Evolutionary conservation across 2,113 vertebrate genomes (phyloP).

Genomic region (Halcyon malimbica): DNA sequence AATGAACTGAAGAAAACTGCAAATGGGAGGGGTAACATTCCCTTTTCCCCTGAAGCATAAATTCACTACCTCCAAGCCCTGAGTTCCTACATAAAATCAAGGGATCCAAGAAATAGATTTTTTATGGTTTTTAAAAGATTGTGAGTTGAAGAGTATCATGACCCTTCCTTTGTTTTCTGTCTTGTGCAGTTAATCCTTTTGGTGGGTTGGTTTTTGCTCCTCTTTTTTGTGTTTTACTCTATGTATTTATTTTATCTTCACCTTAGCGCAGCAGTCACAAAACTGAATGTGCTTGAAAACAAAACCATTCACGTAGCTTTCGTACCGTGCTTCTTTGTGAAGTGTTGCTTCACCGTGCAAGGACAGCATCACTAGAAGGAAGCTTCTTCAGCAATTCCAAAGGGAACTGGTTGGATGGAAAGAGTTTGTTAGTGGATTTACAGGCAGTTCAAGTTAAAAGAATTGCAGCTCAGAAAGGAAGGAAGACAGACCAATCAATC

Average conservation of each 20-base stretch:
- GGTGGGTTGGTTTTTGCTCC: neutral
- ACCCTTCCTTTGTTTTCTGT: neutral
- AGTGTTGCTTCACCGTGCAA: neutral
- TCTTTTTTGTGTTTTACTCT: conserved; percentile 11
- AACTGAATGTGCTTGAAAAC: neutral
- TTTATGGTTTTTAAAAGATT: neutral
- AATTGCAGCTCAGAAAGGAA: neutral
- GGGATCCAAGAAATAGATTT: neutral
- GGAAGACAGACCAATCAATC: neutral
- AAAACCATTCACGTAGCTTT: neutral
- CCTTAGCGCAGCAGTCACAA: neutral
- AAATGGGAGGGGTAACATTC: conserved; percentile 49
- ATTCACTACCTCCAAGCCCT: neutral
- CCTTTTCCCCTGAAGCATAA: conserved; percentile 15
- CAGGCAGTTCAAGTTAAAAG: neutral
- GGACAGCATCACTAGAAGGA: neutral
- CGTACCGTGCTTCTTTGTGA: neutral
- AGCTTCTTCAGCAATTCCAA: neutral
- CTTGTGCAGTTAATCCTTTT: neutral
- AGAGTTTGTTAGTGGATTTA: neutral
- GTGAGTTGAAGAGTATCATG: neutral
- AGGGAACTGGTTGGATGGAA: neutral
- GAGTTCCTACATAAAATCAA: neutral
- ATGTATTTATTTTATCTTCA: neutral
- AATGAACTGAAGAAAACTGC: conserved; percentile 78